Conservation (phyloP, 1,140 invertebrate genomes). For the Planococcus citri region DNA sequence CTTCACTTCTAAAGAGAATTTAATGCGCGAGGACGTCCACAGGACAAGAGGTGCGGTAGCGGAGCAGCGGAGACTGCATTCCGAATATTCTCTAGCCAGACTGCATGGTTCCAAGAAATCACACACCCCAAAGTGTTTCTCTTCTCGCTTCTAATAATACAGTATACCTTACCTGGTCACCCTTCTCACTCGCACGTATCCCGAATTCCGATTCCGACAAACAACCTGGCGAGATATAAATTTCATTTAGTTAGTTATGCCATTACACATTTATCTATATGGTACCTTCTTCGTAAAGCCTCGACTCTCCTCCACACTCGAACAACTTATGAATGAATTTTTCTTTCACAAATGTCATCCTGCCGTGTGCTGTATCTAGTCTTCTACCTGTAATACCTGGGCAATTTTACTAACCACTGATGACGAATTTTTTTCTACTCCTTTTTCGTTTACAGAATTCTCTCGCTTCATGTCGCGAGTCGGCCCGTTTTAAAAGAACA, state of each 20-base stretch:
- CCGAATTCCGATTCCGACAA: conserved; percentile 11
- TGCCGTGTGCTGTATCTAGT: too few relatives aligned
- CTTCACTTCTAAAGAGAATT: too few relatives aligned
- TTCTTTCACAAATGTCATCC: background rate
- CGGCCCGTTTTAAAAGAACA: background rate
- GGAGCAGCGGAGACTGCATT: conserved; percentile 2
- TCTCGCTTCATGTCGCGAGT: background rate
- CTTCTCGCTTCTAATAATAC: background rate
- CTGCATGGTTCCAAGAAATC: conserved; percentile 17
- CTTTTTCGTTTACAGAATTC: background rate
- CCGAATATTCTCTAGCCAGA: conserved; percentile 9
- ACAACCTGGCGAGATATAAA: background rate
- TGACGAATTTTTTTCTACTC: too few relatives aligned
- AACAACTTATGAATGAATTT: background rate
- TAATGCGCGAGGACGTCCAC: too few relatives aligned
- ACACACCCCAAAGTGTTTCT: conserved; percentile 9
- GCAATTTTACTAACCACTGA: background rate
- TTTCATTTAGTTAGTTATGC: conserved; percentile 5
- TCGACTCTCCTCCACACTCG: background rate
- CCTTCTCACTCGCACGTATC: too few relatives aligned
- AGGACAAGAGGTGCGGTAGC: too few relatives aligned
- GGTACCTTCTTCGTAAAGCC: too few relatives aligned
- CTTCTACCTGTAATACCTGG: too few relatives aligned
- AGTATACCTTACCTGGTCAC: too few relatives aligned
- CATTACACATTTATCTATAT: background rate